Conservation (phyloP, 2,113 vertebrate species). For the Argyrosomus japonicus region DNA sequence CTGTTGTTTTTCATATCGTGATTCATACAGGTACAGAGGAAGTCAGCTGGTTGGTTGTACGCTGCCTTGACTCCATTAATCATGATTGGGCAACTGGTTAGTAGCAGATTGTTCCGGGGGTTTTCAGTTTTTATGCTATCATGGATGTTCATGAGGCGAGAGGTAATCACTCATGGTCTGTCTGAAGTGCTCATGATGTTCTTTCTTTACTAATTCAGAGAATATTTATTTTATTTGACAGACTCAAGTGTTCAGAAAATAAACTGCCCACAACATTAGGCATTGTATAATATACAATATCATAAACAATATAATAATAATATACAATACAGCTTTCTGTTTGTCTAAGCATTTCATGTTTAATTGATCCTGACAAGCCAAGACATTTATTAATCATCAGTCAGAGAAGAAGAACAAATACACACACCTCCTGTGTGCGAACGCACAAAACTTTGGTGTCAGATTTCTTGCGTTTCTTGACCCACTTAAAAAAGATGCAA, state of each 20-base stretch:
- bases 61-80: constrained; percentile 53
- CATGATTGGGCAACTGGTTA: constrained; percentile 48
- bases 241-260: not conserved
- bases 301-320: too few species aligned
- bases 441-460: constrained; percentile 53
- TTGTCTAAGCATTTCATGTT: constrained; percentile 33
- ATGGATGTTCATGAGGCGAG: constrained; percentile 30
- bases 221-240: not conserved
- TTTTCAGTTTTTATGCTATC: constrained; percentile 41
- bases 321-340: not conserved
- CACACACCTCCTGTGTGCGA: constrained; percentile 30
- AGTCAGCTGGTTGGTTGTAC: constrained; percentile 4
- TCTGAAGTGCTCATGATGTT: constrained; percentile 5
- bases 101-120: constrained; percentile 47
- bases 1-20: not conserved
- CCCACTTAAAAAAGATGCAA: constrained; percentile 72
- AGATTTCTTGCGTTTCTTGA: constrained; percentile 63
- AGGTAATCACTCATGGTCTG: constrained; percentile 48
- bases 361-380: constrained; percentile 36
- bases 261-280: not conserved
- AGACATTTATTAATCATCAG: constrained; percentile 58
- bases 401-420: constrained; percentile 43
- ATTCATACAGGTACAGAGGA: constrained; percentile 3
- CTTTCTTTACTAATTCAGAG: not conserved
- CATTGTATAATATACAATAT: not conserved